Percentiles rank a stretch among this genome's conserved stretches.
phyloP scores from a whole-genome alignment of 1,140 invertebrate species.

The Cheumatopsyche charites region DNA sequence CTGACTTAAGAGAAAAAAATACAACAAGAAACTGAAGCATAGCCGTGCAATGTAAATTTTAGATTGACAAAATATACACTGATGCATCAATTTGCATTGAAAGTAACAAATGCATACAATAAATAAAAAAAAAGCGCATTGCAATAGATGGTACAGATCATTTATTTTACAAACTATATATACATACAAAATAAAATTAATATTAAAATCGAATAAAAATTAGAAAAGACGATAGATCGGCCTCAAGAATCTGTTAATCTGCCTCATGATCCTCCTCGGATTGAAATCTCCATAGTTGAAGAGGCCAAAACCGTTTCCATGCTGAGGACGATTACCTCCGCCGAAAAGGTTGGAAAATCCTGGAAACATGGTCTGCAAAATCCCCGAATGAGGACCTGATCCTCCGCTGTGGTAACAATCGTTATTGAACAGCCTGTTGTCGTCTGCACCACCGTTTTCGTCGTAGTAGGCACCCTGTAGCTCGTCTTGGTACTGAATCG shows the following conservation, averaged over 20 bases:
- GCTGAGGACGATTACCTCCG: background rate
- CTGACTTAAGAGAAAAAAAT: too few relatives aligned
- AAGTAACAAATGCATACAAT: too few relatives aligned
- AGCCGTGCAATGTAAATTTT: too few relatives aligned
- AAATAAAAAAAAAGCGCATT: too few relatives aligned
- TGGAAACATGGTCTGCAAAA: constrained; percentile 17
- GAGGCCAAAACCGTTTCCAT: background rate
- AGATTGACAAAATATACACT: too few relatives aligned
- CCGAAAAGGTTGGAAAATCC: background rate
- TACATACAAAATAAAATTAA: background rate
- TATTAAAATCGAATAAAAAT: constrained; percentile 5
- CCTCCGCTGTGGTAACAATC: background rate
- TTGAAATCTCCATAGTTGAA: constrained; percentile 4
- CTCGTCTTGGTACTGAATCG: background rate
- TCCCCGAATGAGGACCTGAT: background rate
- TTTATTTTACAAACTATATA: constrained; percentile 19
- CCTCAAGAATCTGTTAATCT: constrained; percentile 42
- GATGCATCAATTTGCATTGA: too few relatives aligned
- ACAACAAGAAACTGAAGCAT: too few relatives aligned
- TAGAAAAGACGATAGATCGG: constrained; percentile 42
- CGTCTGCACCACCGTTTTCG: background rate
- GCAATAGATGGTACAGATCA: too few relatives aligned
- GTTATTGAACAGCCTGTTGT: background rate
- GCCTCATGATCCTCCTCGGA: constrained; percentile 27
- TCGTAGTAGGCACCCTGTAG: background rate